Evolutionary conservation across 2,113 vertebrate species (phyloP).

Genomic region (Neodontobutis hainanensis): DNA sequence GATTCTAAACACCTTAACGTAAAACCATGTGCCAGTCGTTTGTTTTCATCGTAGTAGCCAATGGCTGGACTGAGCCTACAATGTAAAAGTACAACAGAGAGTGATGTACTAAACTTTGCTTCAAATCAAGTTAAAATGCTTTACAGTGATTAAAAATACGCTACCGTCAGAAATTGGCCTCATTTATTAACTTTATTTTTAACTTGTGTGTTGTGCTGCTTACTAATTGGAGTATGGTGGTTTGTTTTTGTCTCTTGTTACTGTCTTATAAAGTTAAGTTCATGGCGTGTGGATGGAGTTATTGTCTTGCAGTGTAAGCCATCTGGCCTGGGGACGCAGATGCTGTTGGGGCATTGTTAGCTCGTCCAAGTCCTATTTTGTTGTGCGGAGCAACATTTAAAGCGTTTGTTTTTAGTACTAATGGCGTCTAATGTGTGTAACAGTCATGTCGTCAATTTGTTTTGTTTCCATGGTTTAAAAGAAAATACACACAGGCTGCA

Average conservation of each 20-base stretch:
- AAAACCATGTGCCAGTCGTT: constrained; percentile 64
- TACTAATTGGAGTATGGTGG: fast-evolving
- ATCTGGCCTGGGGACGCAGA: constrained; percentile 77
- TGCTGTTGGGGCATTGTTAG: constrained; percentile 76
- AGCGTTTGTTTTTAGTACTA: not conserved
- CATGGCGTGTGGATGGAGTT: constrained; percentile 60
- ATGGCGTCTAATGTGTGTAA: fast-evolving
- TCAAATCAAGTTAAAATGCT: not conserved
- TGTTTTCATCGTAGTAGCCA: constrained; percentile 63
- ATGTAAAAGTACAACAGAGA: not conserved
- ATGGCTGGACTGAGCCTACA: not conserved
- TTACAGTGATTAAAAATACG: not conserved
- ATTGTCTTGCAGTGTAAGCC: constrained; percentile 72
- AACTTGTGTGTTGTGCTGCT: not conserved
- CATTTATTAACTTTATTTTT: not conserved
- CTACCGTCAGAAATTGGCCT: not conserved
- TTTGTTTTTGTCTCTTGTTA: constrained; percentile 5
- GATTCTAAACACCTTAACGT: constrained; percentile 11
- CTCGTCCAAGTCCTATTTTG: constrained; percentile 46
- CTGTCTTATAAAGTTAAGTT: constrained; percentile 61
- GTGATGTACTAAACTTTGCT: too few relatives aligned
- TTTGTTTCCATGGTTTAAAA: not conserved
- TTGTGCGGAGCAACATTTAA: constrained; percentile 18
- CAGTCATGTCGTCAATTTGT: fast-evolving
- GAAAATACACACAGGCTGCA: too few relatives aligned